Conservation (phyloP, 2,113 vertebrate species). For the Numenius arquata region DNA sequence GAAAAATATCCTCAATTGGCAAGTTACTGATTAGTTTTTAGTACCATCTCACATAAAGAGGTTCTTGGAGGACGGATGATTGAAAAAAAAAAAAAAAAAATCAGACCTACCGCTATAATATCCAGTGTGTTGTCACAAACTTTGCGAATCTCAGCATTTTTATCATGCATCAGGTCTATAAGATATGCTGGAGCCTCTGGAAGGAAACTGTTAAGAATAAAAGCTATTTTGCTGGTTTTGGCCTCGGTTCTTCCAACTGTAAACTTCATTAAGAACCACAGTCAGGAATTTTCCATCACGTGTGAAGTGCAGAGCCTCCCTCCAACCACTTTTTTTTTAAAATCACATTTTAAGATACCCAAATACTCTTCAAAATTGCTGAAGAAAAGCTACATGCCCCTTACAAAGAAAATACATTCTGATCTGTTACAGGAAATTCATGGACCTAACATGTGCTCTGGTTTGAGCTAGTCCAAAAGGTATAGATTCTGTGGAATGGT, state of each 20-base stretch:
- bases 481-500: not conserved
- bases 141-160: constrained; percentile 93
- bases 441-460: not conserved
- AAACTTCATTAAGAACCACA: not conserved
- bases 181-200: constrained; percentile 96
- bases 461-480: not conserved
- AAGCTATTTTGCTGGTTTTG: not conserved
- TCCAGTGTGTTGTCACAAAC: constrained; percentile 97
- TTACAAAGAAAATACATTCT: not conserved
- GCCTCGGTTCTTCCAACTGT: not conserved
- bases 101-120: constrained; percentile 90
- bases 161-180: constrained; percentile 97
- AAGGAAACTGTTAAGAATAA: constrained; percentile 74
- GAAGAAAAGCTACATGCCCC: not conserved
- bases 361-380: not conserved
- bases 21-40: not conserved
- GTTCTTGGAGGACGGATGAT: not conserved
- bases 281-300: not conserved
- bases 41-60: not conserved
- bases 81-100: not conserved
- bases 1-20: not conserved
- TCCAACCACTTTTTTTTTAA: not conserved
- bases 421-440: not conserved
- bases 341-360: not conserved
- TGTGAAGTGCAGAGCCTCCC: not conserved